Percentiles rank a stretch among this genome's conserved stretches.
Conservation (phyloP, 2,797 vertebrate genomes). For the Glossophaga mutica region DNA sequence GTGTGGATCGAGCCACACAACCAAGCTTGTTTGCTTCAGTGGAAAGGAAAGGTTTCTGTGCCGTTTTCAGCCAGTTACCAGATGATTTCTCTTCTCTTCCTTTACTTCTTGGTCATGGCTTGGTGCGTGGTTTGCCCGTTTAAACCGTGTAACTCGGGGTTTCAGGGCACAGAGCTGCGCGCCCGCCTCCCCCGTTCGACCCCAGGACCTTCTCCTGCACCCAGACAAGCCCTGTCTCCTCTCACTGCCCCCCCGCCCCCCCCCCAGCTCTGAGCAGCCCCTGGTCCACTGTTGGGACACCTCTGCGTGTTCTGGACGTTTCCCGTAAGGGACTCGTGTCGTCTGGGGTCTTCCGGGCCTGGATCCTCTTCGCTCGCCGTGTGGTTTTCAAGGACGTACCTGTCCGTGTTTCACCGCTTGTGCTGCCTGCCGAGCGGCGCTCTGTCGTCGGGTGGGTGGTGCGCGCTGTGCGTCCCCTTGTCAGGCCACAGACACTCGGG, state of each 20-base stretch:
- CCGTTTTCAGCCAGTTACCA: neutral
- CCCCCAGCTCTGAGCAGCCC: neutral
- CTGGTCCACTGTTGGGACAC: accelerated
- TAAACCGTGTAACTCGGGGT: neutral
- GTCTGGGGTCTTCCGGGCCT: neutral
- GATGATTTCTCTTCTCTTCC: neutral
- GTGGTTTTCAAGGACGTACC: neutral
- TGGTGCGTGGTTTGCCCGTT: neutral
- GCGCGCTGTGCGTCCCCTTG: neutral
- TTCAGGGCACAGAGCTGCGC: neutral
- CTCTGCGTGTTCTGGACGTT: neutral
- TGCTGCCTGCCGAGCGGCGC: neutral
- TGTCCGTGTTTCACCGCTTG: neutral
- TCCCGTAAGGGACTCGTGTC: neutral
- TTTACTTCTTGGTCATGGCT: neutral
- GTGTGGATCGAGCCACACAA: neutral
- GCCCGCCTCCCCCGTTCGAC: too few relatives aligned
- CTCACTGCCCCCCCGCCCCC: accelerated
- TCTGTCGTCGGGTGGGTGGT: neutral
- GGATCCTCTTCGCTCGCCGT: neutral
- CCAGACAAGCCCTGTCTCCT: neutral
- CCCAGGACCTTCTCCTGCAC: neutral
- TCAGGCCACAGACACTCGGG: neutral
- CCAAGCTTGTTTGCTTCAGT: neutral
- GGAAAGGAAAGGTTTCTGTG: neutral